Percentiles rank a stretch among this genome's conserved stretches.
Conservation (phyloP, 1,140 invertebrate genomes). For the Zaprionus vittiger region DNA sequence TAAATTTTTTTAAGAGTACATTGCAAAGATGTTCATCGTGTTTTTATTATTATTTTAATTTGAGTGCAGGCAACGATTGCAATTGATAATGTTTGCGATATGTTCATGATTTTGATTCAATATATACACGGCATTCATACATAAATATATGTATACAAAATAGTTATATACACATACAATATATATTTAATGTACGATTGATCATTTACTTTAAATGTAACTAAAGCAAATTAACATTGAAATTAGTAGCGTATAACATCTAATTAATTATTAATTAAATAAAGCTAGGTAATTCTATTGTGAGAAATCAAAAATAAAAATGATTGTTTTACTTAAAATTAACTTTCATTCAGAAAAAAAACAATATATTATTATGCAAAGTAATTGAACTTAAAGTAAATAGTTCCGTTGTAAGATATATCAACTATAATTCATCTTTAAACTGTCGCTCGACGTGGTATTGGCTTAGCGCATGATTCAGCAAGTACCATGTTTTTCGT, state of each 20-base stretch:
- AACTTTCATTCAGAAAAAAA: not conserved
- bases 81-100: conserved; percentile 69
- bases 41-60: conserved; percentile 22
- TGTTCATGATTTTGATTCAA: conserved; percentile 43
- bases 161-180: conserved; percentile 48
- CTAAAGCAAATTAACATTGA: conserved; percentile 70
- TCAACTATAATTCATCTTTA: conserved; percentile 48
- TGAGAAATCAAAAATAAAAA: conserved; percentile 54
- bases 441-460: conserved; percentile 51
- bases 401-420: conserved; percentile 18
- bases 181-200: conserved; percentile 61
- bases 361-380: no score
- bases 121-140: conserved; percentile 31
- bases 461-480: conserved; percentile 48
- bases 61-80: conserved; percentile 60
- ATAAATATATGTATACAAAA: conserved; percentile 31
- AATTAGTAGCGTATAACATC: conserved; percentile 76
- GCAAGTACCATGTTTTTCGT: conserved; percentile 25
- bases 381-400: no score
- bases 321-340: conserved; percentile 23
- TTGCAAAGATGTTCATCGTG: not conserved
- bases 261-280: conserved; percentile 75
- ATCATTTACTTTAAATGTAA: conserved; percentile 79
- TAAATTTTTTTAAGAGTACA: not conserved
- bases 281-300: conserved; percentile 75